These are phyloP conservation scores for Augochlora pura DNA, from an alignment of 1,140 invertebrate species.

Conservation along the genomic window DNA sequence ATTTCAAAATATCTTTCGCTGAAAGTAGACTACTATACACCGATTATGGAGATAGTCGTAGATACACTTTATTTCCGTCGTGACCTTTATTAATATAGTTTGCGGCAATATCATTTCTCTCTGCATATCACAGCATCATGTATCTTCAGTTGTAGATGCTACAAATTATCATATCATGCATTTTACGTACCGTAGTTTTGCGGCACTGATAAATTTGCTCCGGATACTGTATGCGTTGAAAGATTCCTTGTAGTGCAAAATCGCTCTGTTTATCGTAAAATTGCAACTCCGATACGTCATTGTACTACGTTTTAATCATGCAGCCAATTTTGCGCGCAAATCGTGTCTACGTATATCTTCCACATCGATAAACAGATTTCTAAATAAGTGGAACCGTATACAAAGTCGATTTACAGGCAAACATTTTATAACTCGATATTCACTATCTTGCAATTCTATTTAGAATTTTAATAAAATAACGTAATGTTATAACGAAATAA, in stretches of 20 bases:
- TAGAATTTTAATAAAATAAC: not conserved
- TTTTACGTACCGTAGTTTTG: not conserved
- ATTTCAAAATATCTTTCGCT: not conserved
- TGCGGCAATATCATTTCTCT: not conserved
- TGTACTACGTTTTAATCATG: not conserved
- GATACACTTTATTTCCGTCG: not conserved
- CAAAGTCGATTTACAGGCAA: not conserved
- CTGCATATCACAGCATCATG: not conserved
- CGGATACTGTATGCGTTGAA: not conserved
- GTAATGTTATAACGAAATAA: not conserved
- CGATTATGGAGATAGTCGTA: not conserved
- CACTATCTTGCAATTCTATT: not conserved
- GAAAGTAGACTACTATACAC: not conserved
- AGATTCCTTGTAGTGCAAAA: not conserved
- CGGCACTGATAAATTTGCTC: not conserved
- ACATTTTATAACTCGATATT: not conserved
- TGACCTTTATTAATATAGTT: constrained; percentile 11
- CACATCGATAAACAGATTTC: not conserved
- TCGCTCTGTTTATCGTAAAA: constrained; percentile 3
- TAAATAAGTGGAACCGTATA: not conserved
- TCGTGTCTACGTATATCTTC: not conserved
- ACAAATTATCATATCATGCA: not conserved
- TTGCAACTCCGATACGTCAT: not conserved
- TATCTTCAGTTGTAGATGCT: not conserved
- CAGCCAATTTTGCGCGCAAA: not conserved